These are phyloP conservation scores for Coreoperca whiteheadi DNA, from an alignment of 2,113 vertebrate genomes.

Conservation along the genomic window DNA sequence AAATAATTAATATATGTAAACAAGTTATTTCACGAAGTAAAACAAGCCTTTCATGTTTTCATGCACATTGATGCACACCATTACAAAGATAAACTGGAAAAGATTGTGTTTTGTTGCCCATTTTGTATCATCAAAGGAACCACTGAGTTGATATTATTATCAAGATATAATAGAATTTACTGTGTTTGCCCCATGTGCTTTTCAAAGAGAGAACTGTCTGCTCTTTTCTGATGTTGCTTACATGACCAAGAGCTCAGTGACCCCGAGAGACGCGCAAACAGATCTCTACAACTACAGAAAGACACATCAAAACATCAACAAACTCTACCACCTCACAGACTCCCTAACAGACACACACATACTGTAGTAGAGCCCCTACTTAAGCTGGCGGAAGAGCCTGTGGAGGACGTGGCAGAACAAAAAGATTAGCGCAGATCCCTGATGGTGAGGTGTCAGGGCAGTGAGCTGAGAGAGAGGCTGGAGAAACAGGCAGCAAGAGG, in stretches of 20 bases:
- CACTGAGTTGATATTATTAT: neutral
- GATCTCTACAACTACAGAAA: slow-evolving; percentile 27
- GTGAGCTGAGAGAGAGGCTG: slow-evolving; percentile 23
- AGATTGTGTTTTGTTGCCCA: neutral
- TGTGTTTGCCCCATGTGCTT: neutral
- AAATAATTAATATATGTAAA: neutral
- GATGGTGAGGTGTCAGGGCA: slow-evolving; percentile 59
- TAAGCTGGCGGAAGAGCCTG: slow-evolving; percentile 60
- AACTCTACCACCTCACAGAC: neutral
- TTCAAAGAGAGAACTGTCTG: slow-evolving; percentile 31
- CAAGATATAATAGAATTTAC: neutral
- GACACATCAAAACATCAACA: slow-evolving; percentile 34
- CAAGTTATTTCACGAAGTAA: neutral
- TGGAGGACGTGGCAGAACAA: slow-evolving; percentile 68
- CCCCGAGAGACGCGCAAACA: slow-evolving; percentile 34
- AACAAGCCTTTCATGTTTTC: too few relatives aligned
- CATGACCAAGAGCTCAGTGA: slow-evolving; percentile 50
- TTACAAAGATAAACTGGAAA: neutral
- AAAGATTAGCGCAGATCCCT: slow-evolving; percentile 64
- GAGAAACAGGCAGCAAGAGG: neutral
- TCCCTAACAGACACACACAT: slow-evolving; percentile 23
- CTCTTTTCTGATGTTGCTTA: slow-evolving; percentile 43
- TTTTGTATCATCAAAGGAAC: too few relatives aligned
- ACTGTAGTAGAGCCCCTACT: slow-evolving; percentile 51
- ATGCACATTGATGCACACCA: neutral